Conservation (phyloP, 64 coral and sea anemone genomes). For the Actinia equina region DNA sequence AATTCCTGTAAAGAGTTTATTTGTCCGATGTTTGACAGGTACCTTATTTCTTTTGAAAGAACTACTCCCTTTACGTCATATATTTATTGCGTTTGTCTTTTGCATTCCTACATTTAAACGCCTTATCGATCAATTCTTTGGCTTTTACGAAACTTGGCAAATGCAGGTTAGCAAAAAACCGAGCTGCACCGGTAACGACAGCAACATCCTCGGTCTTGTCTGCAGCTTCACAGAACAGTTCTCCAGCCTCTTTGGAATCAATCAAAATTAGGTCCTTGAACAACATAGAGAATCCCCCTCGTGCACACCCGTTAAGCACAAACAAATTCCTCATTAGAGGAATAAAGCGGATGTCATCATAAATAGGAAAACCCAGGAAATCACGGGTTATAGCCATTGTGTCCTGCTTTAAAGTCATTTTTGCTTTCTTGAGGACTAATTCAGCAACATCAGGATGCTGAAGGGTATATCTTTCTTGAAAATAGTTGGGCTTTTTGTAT, state of each 20-base stretch:
- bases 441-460: constrained; percentile 71
- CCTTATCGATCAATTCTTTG: constrained; percentile 34
- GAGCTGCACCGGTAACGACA: constrained; percentile 47
- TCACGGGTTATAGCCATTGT: constrained; percentile 25
- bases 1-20: background rate
- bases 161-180: constrained; percentile 60
- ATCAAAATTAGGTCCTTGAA: constrained; percentile 45
- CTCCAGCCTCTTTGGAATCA: constrained; percentile 29
- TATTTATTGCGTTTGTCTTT: constrained; percentile 12
- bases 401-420: background rate
- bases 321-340: constrained; percentile 55
- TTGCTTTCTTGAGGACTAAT: constrained; percentile 29
- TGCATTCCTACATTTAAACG: constrained; percentile 31
- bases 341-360: constrained; percentile 22
- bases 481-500: background rate
- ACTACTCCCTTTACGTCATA: constrained; percentile 51
- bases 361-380: constrained; percentile 61
- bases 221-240: constrained; percentile 48
- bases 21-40: constrained; percentile 1
- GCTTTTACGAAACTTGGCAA: constrained; percentile 29
- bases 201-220: constrained; percentile 52
- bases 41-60: constrained; percentile 17
- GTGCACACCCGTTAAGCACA: constrained; percentile 10
- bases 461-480: constrained; percentile 48
- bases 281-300: constrained; percentile 51